phyloP scores from a whole-genome alignment of 2,888 invertebrate species.

The Perdita meconis region DNA sequence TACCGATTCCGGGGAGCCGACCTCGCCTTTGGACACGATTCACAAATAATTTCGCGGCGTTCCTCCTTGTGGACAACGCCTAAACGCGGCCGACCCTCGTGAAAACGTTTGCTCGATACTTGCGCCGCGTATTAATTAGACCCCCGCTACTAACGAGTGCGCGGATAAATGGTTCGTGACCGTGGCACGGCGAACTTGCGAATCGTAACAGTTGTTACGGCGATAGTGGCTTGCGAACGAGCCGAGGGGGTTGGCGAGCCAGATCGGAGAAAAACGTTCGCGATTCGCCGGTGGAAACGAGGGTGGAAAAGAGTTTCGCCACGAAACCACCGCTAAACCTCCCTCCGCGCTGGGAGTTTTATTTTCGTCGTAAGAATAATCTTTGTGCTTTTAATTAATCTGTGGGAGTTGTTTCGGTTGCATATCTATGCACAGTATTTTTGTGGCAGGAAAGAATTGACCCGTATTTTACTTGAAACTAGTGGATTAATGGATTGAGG shows the following conservation, averaged over 20 bases:
- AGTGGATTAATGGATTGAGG: no score
- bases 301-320: constrained; percentile 58
- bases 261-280: constrained; percentile 63
- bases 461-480: no score
- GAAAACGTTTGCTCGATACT: constrained; percentile 71
- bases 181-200: constrained; percentile 66
- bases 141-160: constrained; percentile 72
- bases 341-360: constrained; percentile 25
- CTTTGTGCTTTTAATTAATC: constrained; percentile 25
- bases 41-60: constrained; percentile 36
- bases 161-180: constrained; percentile 74
- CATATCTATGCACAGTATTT: neutral
- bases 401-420: neutral
- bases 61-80: constrained; percentile 44
- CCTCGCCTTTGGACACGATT: constrained; percentile 21
- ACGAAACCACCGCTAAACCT: constrained; percentile 26
- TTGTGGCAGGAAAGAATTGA: no score
- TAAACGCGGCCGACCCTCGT: constrained; percentile 37
- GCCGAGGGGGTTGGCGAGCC: constrained; percentile 51
- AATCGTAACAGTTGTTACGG: constrained; percentile 74
- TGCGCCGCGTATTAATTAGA: constrained; percentile 75
- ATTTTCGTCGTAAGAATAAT: constrained; percentile 47
- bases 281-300: constrained; percentile 38
- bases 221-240: constrained; percentile 69
- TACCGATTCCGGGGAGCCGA: constrained; percentile 56